Evolutionary conservation across 2,797 vertebrate species (phyloP), one percentile per base, ranked within the genome.

Genomic region (Melanotaenia pygmaea): DNA sequence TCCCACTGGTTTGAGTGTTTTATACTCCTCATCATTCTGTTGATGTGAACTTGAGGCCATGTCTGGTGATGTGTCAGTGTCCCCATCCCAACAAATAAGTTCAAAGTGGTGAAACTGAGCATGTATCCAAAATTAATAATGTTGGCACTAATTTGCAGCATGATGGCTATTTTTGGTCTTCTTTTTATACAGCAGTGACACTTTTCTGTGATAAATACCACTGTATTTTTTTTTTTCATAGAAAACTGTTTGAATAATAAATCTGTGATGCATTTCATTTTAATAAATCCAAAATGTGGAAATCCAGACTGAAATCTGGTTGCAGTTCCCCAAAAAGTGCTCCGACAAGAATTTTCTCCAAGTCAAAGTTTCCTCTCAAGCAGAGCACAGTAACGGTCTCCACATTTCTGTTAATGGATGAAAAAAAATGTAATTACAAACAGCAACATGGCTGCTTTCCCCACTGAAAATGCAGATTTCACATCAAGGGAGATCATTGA

Each of bases 361-460:
- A 24, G 22, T 82, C 65, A 80, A 24, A 76, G 79, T 77, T 90
- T 85, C 74, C 80, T 76, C 70, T 77, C 56, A 26, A 70, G 73
- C 64, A 38, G 64, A 62, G 75, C 76, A 61, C 62, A 69, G 66
- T 22, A 13, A 54, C 30, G 30, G 53, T 59, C 57, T 66, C 70
- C 67, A 30, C 54, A 6, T 87, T 88, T 88, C 61, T 81, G 77
- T 78, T 77, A 71, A 71, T 82, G 54, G 62, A 87, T 72, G 80
- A 74, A 84, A 70, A 81, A 30, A 34, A 60, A 37, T 84, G 78
- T 88, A 81, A 85, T 84, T 87, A 75, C 83, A 82, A 86, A 84
- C 76, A 81, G 88, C 72, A 89, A 87, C 72, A 13, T 16, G 59
- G 64, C 75, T 63, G 67, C 74, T 85, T 85, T 66, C 71, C 60